Evolutionary conservation across 2,113 vertebrate genomes (phyloP), one percentile per base, ranked within the genome.

Genomic region (Madoqua kirkii): DNA sequence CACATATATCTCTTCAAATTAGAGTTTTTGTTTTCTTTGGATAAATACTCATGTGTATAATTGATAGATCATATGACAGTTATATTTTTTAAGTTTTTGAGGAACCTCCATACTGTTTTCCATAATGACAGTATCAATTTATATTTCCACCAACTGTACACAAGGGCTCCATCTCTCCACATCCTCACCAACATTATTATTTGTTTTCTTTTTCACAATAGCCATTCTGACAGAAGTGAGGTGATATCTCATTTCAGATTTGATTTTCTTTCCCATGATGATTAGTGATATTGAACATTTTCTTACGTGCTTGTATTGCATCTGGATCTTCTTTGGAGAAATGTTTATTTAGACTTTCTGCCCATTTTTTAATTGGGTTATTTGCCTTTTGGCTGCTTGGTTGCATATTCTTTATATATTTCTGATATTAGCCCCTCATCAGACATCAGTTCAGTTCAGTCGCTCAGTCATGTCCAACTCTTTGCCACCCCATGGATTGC

Each of bases 391-490:
- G 27, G 27, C 45, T 79, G 27, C 27, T 50, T 48, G 29, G 76
- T 79, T 79, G 15, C 29, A 31, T 36, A 45, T 78, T 45, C 15
- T 48, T 79, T 50, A 50, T 33, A 6, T 79, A 79, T 48, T 31
- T 79, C 15, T 29, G 21, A 31, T 79, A 17, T 79, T 50, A 79
- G 45, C 76, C 29, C 15, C 45, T 79, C 27, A 50, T 33, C 29
- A 79, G 76, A 79, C 29, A 79, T 79, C n/a, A 71, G n/a, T 71
- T 64, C 7, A n/a, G 31, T 64, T 71, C 64, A 36, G 64, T 71
- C 2, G 0, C n/a, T 6, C 64, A 71, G n/a, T 71, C 2, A 0
- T 71, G 64, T 71, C n/a, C 64, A 71, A 6, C 64, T 36, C n/a
- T 71, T 71, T 71, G n/a, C 2, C 9, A 71, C 64, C 9, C 64